Evolutionary conservation across 2,888 invertebrate species (phyloP), one percentile per base, ranked within the genome.

Genomic region (Gymnocheta viridis): DNA sequence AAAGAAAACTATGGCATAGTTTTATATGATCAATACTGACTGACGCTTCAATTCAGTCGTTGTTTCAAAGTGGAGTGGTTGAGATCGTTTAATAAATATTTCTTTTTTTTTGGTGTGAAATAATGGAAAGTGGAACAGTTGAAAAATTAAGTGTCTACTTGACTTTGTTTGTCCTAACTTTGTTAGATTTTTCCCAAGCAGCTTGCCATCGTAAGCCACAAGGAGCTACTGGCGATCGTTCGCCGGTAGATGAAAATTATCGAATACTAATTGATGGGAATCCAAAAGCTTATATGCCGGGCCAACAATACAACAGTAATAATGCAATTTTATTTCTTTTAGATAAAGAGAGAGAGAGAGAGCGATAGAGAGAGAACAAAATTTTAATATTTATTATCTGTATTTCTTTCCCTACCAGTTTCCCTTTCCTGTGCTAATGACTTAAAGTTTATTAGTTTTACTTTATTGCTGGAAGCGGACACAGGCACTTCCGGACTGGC

Each of bases 381-480:
- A 32, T 14, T 7, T 9, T 51, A 3, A 24, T 32, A 47, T 60
- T 14, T 32, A 17, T 38, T 64, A 10, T n/a, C n/a, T n/a, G n/a
- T n/a, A n/a, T n/a, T n/a, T n/a, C n/a, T n/a, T n/a, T n/a, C 12
- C 29, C 32, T 6, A 9, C 87, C 91, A 96, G 95, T 96, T 38
- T 93, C 94, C 0, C 91, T 96, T 27, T 93, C 94, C 90, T 95
- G 95, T 44, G 93, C 94, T 0, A 92, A 93, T 69, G 93, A 93
- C 22, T 93, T 95, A 73, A 95, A 95, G 86, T 97, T 98, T 90
- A 94, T 94, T 4, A 96, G 96, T 12, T 98, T 98, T 89, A 95
- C 95, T 82, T 93, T 98, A 87, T 95, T 96, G 87, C 95, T 96
- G 4, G 96, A 97, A 87, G 94, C 95, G 0, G 95, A 94, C 69